Base-by-base conservation (phyloP, 2,888 invertebrate genomes). In the Abrostola tripartita region DNA sequence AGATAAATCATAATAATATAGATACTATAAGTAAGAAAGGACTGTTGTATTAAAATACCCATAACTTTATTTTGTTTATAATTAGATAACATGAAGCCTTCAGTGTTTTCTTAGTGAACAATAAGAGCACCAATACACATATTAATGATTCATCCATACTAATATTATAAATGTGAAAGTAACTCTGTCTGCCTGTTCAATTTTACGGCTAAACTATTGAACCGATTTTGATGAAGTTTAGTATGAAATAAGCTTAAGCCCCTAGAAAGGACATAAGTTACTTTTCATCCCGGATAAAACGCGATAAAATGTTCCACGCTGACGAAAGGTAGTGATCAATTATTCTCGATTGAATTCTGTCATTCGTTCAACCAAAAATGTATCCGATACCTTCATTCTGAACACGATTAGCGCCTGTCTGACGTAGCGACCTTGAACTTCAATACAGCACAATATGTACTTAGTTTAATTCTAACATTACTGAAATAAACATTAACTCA, bases 381-480 rank as follows among this genome's bases (percentile, higher is more conserved):
- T 24, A 8, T 5, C 37, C 10, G n/a, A 41, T 47, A 10, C 5
- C n/a, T 42, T 51, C 47, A 42, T 44, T 9, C 6, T 6, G 49
- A 37, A 54, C 0, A 0, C 6, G 6, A 37, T 37, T 37, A 44
- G 42, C 47, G 51, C 42, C 24, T 0, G 24, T 14, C 24, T 7
- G n/a, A n/a, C n/a, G n/a, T 38, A 35, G 40, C 8, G 58, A 36
- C 76, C 65, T 72, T 65, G 65, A 72, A 75, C 61, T 63, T 52
- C 37, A 62, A 47, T 69, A 44, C 5, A 59, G 41, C 58, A 41
- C 9, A 52, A 40, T 24, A 24, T 24, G 24, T 24, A 24, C 24
- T 14, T 14, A 47, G 44, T 47, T 47, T 24, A 47, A 47, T 65
- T 50, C 57, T 57, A 49, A 14, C 44, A 37, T 52, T 54, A 65